Evolutionary conservation across 2,888 invertebrate species (phyloP).

Genomic region (Tachina grossa): DNA sequence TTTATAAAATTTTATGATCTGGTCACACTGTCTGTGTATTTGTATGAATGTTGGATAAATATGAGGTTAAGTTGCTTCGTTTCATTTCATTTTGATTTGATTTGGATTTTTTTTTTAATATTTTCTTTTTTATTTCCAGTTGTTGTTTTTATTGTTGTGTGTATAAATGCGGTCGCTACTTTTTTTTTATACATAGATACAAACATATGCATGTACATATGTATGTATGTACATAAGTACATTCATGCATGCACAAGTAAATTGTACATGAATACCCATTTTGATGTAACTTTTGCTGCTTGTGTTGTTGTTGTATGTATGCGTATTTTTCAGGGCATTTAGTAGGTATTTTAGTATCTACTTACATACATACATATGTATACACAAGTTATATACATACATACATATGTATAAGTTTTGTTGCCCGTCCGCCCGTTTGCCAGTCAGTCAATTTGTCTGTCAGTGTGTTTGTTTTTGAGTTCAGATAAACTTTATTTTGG

Average conservation of each 20-base stretch:
- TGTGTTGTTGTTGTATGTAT: conserved; percentile 54
- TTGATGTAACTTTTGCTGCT: conserved; percentile 43
- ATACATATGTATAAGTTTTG: conserved; percentile 7
- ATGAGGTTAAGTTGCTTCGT: conserved; percentile 82
- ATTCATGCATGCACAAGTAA: not conserved
- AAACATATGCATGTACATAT: conserved; percentile 9
- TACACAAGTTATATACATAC: not conserved
- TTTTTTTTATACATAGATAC: conserved; percentile 29
- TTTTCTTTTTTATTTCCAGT: conserved; percentile 60
- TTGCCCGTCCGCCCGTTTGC: not conserved
- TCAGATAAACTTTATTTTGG: conserved; percentile 68
- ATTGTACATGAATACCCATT: no score
- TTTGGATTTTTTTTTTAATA: conserved; percentile 53
- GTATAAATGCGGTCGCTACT: conserved; percentile 73
- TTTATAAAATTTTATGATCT: not conserved
- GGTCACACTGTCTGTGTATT: conserved; percentile 29
- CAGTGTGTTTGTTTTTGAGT: conserved; percentile 52
- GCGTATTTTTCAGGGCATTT: no score
- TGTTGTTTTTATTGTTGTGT: conserved; percentile 64
- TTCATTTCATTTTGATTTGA: conserved; percentile 74
- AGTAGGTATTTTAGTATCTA: not conserved
- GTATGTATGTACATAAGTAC: conserved; percentile 56
- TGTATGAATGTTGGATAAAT: conserved; percentile 79
- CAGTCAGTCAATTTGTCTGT: not conserved
- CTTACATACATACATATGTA: not conserved